Base-by-base conservation (phyloP, 2,888 invertebrate species). In the Ophioninae sp. region DNA sequence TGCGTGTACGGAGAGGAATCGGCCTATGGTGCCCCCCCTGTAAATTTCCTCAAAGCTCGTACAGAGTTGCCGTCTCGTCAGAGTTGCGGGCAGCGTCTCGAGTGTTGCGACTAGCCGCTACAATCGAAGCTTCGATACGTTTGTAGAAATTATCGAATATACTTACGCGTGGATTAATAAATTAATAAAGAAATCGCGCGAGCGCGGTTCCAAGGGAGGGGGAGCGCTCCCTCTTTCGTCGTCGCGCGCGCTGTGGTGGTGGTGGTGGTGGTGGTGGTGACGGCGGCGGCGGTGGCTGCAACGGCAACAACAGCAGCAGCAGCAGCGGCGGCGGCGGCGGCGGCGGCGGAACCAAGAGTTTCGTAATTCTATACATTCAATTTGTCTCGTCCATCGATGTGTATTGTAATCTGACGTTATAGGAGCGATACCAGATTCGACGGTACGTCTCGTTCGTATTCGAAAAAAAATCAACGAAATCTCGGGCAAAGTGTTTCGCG, bases 111-210 rank as follows among this genome's bases (percentile, higher is more conserved):
- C 51, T 74, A 41, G 72, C 17, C 17, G 13, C 17, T 51, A 51
- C 13, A 13, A 51, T 10, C 51, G 13, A 51, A 23, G 51, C 51
- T 51, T 51, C 51, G 51, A 10, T 3, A 44, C 17, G 13, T 51
- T 17, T 51, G 17, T 51, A n/a, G 69, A 51, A 58, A 64, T 64
- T 64, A 17, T 64, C 37, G 44, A n/a, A 51, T 68, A 59, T 22
- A 61, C 56, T n/a, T 17, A 58, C 67, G 78, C 61, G 77, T 77
- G 74, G 83, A 83, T 58, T 65, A 81, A 83, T 77, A 81, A 81
- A 84, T 69, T 81, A 75, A 84, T 81, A 84, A 84, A 84, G 81
- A 84, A 81, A 84, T 78, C 58, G 22, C 20, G 67, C 9, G 41
- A n/a, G 58, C 41, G 44, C 30, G 3, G 30, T n/a, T 41, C 6